Evolutionary conservation across 2,113 vertebrate species (phyloP), one percentile per base, ranked within the genome.

Genomic region (Gambusia holbrooki): DNA sequence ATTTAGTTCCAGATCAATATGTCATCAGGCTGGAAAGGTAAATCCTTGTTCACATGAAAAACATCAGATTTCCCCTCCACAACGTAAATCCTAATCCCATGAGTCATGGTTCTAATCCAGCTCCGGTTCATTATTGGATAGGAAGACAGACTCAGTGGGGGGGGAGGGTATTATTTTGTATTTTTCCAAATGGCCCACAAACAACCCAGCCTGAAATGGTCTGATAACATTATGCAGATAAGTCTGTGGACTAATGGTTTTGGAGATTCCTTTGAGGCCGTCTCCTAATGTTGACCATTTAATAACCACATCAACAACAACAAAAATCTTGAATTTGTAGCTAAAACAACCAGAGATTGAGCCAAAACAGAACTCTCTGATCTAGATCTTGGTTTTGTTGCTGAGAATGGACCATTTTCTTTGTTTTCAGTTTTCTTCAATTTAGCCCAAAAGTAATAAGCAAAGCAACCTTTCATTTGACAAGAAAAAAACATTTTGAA

Each of bases 41-140:
- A 74, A 75, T 54, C 65, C 22, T 42, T 45, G 6, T 75, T 74
- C 75, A 69, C 60, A 35, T 63, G 22, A 69, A 10, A 25, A 28
- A 71, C 15, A 48, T 61, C 7, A 2, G 3, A 73, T 42, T 29
- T 48, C 19, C 14, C 22, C 28, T 30, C 35, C 35, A 35, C 35
- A 35, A 10, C 2, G 8, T 29, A n/a, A 61, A 63, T 64, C 67
- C 63, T 45, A 65, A 76, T 48, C 68, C 48, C 25, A 2, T 0
- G 1, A 45, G 30, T 61, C 74, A 25, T 13, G 25, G 68, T 74
- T 71, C 13, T 81, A 82, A 85, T 85, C 81, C 66, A 8, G 48
- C 29, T 29, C 71, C 58, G 29, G 10, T n/a, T 19, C 81, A 25
- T 89, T 84, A 88, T 85, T 89, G 80, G 78, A 87, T 78, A 15